Evolutionary conservation across 1,140 invertebrate species (phyloP).

Genomic region (Philotrypesis tridentata): DNA sequence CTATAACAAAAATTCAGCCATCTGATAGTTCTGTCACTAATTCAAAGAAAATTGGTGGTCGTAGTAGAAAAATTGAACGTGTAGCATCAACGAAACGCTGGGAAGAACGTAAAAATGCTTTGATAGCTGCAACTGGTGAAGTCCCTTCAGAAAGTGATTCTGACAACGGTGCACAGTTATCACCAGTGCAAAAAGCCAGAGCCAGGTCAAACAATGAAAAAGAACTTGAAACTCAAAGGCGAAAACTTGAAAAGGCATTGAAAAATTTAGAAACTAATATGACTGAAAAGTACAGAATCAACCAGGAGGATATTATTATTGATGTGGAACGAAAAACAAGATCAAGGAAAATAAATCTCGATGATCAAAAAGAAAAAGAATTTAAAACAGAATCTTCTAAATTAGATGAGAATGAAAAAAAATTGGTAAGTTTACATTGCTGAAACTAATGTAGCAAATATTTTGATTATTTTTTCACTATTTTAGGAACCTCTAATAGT

Average conservation of each 20-base stretch:
- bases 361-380: not conserved
- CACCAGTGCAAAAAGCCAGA: constrained; percentile 68
- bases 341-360: not conserved
- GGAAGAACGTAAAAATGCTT: constrained; percentile 68
- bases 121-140: constrained; percentile 66
- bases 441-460: not conserved
- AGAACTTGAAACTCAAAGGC: constrained; percentile 57
- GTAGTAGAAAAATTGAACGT: constrained; percentile 44
- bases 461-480: not conserved
- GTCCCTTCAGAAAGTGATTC: constrained; percentile 68
- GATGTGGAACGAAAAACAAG: constrained; percentile 38
- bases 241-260: constrained; percentile 57
- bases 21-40: not conserved
- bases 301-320: constrained; percentile 14
- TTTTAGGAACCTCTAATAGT: not conserved
- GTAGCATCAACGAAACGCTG: constrained; percentile 69
- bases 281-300: constrained; percentile 52
- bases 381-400: not conserved
- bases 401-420: not conserved
- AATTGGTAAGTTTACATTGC: not conserved
- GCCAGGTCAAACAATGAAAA: constrained; percentile 66
- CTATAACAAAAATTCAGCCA: not conserved
- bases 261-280: constrained; percentile 61
- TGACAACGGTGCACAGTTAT: constrained; percentile 62
- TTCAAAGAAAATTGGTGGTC: not conserved